phyloP scores from a whole-genome alignment of 2,888 invertebrate species.

The Leptinotarsa rubiginosa region DNA sequence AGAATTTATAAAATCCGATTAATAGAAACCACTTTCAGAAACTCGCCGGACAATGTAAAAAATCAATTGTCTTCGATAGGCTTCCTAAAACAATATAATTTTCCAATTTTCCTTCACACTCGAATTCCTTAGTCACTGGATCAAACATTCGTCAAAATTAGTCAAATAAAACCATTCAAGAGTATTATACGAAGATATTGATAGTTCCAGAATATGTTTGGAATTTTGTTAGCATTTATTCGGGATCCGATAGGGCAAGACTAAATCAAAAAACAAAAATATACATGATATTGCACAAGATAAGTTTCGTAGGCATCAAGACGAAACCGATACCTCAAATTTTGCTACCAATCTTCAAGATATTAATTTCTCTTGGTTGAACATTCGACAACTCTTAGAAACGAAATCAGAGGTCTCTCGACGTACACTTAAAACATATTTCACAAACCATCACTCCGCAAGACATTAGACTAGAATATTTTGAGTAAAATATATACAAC shows the following conservation, averaged over 20 bases:
- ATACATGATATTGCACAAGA: constrained; percentile 45
- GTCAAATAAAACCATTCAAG: background rate
- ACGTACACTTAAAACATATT: constrained; percentile 39
- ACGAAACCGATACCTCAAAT: too few relatives aligned
- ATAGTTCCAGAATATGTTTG: constrained; percentile 8
- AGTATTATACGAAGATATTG: constrained; percentile 1
- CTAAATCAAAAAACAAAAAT: constrained; percentile 17
- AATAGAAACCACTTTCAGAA: background rate
- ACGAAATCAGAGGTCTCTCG: constrained; percentile 17
- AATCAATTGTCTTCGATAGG: too few relatives aligned
- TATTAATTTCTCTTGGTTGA: background rate
- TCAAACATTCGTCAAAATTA: background rate
- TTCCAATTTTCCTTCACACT: background rate
- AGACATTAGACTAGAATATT: constrained; percentile 54
- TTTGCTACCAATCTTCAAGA: background rate
- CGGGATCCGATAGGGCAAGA: constrained; percentile 15
- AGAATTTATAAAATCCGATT: background rate
- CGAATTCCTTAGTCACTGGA: background rate
- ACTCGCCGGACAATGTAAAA: background rate
- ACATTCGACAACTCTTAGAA: background rate
- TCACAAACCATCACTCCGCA: constrained; percentile 38
- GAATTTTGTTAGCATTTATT: background rate
- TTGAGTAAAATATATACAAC: constrained; percentile 53
- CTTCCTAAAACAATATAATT: too few relatives aligned
- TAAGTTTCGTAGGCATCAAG: constrained; percentile 34